phyloP scores from a whole-genome alignment of 2,797 vertebrate genomes.

The Echiichthys vipera region DNA sequence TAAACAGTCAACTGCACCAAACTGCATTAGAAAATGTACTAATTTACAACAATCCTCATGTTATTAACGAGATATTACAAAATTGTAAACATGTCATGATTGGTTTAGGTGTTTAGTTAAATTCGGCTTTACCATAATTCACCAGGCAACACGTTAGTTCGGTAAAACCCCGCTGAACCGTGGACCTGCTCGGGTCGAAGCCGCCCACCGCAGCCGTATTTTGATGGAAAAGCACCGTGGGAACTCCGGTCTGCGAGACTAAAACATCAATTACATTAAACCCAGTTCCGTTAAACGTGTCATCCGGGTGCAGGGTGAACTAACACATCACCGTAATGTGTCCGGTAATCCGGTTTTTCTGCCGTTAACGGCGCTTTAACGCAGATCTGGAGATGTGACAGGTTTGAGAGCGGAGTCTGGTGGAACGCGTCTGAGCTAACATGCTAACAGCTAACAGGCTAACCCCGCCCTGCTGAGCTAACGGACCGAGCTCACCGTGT shows the following conservation, averaged over 20 bases:
- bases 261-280: rapidly evolving
- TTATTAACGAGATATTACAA: rapidly evolving
- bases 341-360: rapidly evolving
- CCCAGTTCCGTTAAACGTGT: rapidly evolving
- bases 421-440: too few relatives aligned
- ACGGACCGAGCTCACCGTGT: conserved; percentile 24
- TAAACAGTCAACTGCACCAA: not conserved
- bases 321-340: rapidly evolving
- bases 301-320: rapidly evolving
- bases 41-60: too few relatives aligned
- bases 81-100: rapidly evolving
- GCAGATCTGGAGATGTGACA: not conserved
- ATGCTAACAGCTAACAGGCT: too few relatives aligned
- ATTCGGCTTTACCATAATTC: not conserved
- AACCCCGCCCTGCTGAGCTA: conserved; percentile 76
- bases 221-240: conserved; percentile 26
- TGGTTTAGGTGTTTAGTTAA: rapidly evolving
- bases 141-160: too few relatives aligned
- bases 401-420: conserved; percentile 28
- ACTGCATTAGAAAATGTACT: not conserved
- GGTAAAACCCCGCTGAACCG: too few relatives aligned
- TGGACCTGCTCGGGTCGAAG: not conserved
- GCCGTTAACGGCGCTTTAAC: rapidly evolving
- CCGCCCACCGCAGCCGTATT: conserved; percentile 58
- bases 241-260: not conserved